These are phyloP conservation scores for Heliconius eleuchia DNA, from an alignment of 1,140 invertebrate genomes.

Conservation along the genomic window DNA sequence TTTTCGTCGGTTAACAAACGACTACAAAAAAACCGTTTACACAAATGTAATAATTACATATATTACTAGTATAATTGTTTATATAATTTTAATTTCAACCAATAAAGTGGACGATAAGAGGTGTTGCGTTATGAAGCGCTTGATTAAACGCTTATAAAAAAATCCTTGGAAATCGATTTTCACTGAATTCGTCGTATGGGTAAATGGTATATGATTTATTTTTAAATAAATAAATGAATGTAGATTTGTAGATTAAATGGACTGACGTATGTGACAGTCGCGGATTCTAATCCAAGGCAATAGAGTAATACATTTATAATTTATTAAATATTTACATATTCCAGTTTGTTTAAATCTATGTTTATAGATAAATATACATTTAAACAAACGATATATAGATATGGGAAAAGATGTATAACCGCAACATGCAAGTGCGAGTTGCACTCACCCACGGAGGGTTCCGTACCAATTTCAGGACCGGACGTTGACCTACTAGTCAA, in stretches of 20 bases:
- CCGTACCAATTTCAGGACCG: too few relatives aligned
- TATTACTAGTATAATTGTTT: slow-evolving; percentile 4
- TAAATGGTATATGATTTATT: not conserved
- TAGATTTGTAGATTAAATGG: not conserved
- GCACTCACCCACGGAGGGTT: too few relatives aligned
- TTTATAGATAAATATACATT: too few relatives aligned
- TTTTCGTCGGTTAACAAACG: not conserved
- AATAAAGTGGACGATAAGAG: slow-evolving; percentile 7
- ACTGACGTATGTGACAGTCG: not conserved
- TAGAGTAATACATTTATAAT: too few relatives aligned
- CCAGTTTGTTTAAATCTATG: too few relatives aligned
- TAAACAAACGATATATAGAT: too few relatives aligned
- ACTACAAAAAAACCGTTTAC: not conserved
- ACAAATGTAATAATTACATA: not conserved
- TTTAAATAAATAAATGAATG: too few relatives aligned
- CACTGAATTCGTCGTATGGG: slow-evolving; percentile 1
- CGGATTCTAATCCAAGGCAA: not conserved
- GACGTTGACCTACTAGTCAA: too few relatives aligned
- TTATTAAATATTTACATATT: too few relatives aligned
- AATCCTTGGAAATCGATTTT: slow-evolving; percentile 12
- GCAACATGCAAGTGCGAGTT: too few relatives aligned
- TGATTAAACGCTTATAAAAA: slow-evolving; percentile 12
- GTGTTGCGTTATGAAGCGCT: slow-evolving; percentile 2
- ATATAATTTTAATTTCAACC: slow-evolving; percentile 2
- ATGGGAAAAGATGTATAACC: too few relatives aligned